Percentiles rank a stretch among this genome's conserved stretches.
Conservation (phyloP, 2,113 vertebrate species). For the Notarius lentiginosus region DNA sequence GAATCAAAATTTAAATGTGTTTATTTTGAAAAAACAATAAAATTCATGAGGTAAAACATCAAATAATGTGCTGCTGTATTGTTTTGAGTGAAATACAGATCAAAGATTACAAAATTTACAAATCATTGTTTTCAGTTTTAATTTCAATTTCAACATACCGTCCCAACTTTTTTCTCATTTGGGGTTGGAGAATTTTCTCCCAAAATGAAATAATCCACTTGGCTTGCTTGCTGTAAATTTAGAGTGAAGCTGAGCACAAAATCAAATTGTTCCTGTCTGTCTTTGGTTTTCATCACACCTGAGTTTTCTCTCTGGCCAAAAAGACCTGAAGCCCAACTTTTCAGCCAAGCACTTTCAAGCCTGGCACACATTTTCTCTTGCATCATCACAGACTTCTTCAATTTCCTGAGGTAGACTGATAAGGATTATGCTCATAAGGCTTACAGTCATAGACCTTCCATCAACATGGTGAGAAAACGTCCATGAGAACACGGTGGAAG, state of each 20-base stretch:
- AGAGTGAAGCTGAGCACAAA: not conserved
- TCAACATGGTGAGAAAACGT: not conserved
- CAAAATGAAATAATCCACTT: not conserved
- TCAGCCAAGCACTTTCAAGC: not conserved
- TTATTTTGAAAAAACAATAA: too few species aligned
- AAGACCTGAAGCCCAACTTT: not conserved
- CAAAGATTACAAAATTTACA: too few species aligned
- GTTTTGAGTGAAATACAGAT: too few species aligned
- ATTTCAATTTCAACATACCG: too few species aligned
- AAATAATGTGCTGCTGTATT: too few species aligned
- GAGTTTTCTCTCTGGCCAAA: not conserved
- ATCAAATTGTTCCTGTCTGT: not conserved
- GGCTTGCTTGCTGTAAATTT: not conserved
- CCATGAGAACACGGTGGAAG: not conserved
- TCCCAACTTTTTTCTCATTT: too few species aligned
- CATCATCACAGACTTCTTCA: not conserved
- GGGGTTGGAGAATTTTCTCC: too few species aligned
- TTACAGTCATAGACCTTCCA: not conserved
- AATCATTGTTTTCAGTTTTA: too few species aligned
- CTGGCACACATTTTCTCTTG: not conserved
- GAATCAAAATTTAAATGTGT: too few species aligned
- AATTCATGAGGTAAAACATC: too few species aligned
- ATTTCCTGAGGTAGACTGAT: not conserved
- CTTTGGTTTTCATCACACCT: not conserved
- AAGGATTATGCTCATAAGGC: conserved; percentile 20